A percentile compares a stretch with the other conserved stretches of the same genome.
These are phyloP conservation scores for Sorex araneus DNA, from an alignment of 2,113 vertebrate genomes.

Conservation along the genomic window DNA sequence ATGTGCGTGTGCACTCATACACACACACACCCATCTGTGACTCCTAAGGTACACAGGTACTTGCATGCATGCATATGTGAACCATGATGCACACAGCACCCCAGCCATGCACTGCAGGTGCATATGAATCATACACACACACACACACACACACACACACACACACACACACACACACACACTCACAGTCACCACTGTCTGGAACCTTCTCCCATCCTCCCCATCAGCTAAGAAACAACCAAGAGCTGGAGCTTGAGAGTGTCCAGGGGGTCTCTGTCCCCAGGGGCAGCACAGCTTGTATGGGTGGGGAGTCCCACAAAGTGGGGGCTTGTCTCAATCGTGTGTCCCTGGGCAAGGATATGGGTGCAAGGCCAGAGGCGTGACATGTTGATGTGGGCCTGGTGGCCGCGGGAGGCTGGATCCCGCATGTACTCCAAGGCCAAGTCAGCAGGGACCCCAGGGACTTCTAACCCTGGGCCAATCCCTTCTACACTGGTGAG, in stretches of 20 bases:
- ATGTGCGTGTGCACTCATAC: too few relatives aligned
- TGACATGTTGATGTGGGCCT: too few relatives aligned
- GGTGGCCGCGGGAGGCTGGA: too few relatives aligned
- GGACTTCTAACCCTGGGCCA: neutral
- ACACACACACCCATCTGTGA: too few relatives aligned
- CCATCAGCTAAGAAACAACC: slow-evolving; percentile 38
- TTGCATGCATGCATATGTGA: too few relatives aligned
- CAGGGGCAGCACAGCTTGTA: neutral
- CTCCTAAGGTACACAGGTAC: too few relatives aligned
- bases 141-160: too few relatives aligned
- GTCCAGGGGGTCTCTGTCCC: slow-evolving; percentile 58
- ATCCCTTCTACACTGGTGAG: neutral
- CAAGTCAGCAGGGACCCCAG: neutral
- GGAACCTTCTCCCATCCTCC: slow-evolving; percentile 22
- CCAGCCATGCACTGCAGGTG: too few relatives aligned
- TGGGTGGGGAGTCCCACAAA: neutral
- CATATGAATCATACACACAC: too few relatives aligned
- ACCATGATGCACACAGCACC: too few relatives aligned
- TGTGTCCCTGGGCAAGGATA: neutral
- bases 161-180: neutral
- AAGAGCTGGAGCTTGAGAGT: slow-evolving; percentile 51
- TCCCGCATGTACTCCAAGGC: neutral
- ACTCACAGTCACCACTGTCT: neutral
- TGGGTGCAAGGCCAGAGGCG: neutral
- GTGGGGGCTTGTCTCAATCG: neutral